Base-by-base conservation (phyloP, 1,140 invertebrate genomes). In the Diorhabda carinulata region DNA sequence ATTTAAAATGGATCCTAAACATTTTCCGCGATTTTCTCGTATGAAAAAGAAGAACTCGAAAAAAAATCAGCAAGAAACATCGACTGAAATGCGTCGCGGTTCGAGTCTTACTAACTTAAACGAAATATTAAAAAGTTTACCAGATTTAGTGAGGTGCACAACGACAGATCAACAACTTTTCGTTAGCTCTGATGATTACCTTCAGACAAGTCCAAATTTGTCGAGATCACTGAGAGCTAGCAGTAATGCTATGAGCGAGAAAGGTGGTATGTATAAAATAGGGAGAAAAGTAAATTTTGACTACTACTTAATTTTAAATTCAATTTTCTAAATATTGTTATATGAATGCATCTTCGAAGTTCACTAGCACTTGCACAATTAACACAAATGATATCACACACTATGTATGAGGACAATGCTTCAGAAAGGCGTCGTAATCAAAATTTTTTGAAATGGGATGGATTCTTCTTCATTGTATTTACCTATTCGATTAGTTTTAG, bases 41-140 rank as follows among this genome's bases (percentile, higher is more conserved):
- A 56, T 64, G 2, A 78, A 76, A 67, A 76, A 72, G 62, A 78
- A 79, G 68, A 64, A 59, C 6, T 41, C 67, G 5, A 68, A 41
- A 9, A 40, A 42, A 74, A 74, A 59, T 59, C 66, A 10, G 56
- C 68, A 77, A 66, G 71, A 70, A 52, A 52, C 70, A 10, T 72
- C 86, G 5, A 73, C 86, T 43, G 79, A 84, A 43, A 88, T 90
- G 63, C 84, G 90, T 43, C 82, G 90, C 2, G 87, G 90, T 0
- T 91, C 89, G 0, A 90, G 89, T 67, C 82, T 91, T 78, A 90
- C 89, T 3, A 90, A 91, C 70, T 81, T 92, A 70, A 88, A 90
- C 75, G 90, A 88, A 73, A 78, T 90, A 2, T 67, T 69, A 3
- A 69, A 73, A 0, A 64, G 66, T 52, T 60, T 85, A 3, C 81